phyloP scores from a whole-genome alignment of 2,888 invertebrate genomes.

The Agrochola circellaris region DNA sequence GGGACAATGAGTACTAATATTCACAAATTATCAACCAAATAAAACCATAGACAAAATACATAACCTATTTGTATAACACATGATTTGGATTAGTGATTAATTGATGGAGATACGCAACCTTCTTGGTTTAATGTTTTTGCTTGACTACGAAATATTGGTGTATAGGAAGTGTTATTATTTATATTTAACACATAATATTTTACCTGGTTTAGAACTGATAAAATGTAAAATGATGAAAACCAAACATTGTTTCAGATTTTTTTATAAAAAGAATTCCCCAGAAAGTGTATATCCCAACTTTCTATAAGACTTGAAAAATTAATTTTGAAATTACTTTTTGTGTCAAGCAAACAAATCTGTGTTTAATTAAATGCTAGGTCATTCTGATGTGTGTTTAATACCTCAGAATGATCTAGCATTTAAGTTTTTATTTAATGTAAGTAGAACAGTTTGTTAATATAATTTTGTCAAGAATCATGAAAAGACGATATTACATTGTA shows the following conservation, averaged over 20 bases:
- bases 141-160: background rate
- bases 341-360: too few relatives aligned
- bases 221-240: background rate
- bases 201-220: background rate
- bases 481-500: background rate
- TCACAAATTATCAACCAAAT: constrained; percentile 37
- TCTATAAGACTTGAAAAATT: constrained; percentile 4
- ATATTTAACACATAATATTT: background rate
- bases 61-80: constrained; percentile 60
- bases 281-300: constrained; percentile 9
- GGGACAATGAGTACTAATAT: constrained; percentile 23
- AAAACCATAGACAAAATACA: constrained; percentile 63
- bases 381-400: too few relatives aligned
- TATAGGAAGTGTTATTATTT: background rate
- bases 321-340: background rate
- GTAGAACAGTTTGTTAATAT: background rate
- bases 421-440: background rate
- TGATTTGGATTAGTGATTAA: constrained; percentile 52
- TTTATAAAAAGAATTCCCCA: background rate
- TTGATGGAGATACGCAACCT: constrained; percentile 44
- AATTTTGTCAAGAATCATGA: background rate
- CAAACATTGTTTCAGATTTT: constrained; percentile 4
- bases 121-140: constrained; percentile 18
- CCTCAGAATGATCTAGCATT: constrained; percentile 3
- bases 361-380: too few relatives aligned